These are phyloP conservation scores for Aplodontia rufa DNA, from an alignment of 2,113 vertebrate genomes.

Conservation along the genomic window DNA sequence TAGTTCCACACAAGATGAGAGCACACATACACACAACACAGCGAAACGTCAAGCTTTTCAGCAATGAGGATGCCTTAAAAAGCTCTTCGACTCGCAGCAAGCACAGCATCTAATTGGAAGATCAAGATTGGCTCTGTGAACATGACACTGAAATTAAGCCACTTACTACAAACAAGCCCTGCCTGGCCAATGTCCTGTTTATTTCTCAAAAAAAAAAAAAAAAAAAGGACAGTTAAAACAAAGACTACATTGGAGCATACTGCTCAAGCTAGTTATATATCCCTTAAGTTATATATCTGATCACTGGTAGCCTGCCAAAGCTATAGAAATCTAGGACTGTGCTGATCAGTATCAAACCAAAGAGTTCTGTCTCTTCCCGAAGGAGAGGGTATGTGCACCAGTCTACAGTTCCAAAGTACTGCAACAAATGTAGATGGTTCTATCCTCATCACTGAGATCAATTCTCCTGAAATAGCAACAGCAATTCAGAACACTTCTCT, in stretches of 20 bases:
- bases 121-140: not conserved
- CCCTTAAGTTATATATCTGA: conserved; percentile 15
- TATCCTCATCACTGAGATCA: conserved; percentile 43
- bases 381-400: conserved; percentile 54
- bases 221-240: conserved; percentile 24
- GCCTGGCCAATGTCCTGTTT: conserved; percentile 12
- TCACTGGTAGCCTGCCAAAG: conserved; percentile 78
- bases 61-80: conserved; percentile 11
- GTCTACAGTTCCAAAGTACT: conserved; percentile 70
- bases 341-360: conserved; percentile 75
- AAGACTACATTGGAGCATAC: conserved; percentile 54
- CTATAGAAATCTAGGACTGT: conserved; percentile 72
- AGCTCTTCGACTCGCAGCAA: not conserved
- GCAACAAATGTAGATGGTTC: conserved; percentile 43
- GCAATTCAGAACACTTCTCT: conserved; percentile 14
- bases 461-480: conserved; percentile 47
- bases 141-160: not conserved
- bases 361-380: conserved; percentile 74
- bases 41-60: conserved; percentile 15
- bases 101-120: not conserved
- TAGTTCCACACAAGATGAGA: not conserved
- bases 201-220: conserved; percentile 45
- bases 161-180: not conserved
- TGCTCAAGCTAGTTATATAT: conserved; percentile 56
- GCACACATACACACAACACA: conserved; percentile 16